These are phyloP conservation scores for Cyclophora albipunctata DNA, from an alignment of 2,888 invertebrate genomes.

Conservation along the genomic window DNA sequence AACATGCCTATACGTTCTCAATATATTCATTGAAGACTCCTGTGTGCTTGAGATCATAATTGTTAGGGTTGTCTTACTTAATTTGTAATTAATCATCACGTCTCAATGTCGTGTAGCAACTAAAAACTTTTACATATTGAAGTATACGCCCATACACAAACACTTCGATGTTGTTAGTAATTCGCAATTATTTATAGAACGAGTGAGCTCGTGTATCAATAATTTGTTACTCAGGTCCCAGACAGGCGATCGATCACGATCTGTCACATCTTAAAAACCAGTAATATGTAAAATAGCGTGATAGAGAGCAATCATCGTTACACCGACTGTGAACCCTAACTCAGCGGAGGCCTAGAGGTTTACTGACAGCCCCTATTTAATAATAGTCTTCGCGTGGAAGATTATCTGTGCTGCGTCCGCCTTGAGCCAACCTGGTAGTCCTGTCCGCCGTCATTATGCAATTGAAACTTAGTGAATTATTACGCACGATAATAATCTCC, in stretches of 20 bases:
- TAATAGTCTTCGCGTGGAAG: conserved; percentile 59
- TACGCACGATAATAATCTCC: conserved; percentile 71
- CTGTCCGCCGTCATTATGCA: conserved; percentile 71
- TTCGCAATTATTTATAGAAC: too few species aligned
- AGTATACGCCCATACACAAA: too few species aligned
- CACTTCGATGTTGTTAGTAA: too few species aligned
- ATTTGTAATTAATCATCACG: too few species aligned
- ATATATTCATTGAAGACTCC: conserved; percentile 9
- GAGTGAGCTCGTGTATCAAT: too few species aligned
- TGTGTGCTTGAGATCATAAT: conserved; percentile 1
- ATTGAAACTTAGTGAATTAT: conserved; percentile 76
- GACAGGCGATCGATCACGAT: conserved; percentile 12
- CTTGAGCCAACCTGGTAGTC: conserved; percentile 59
- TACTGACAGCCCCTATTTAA: conserved; percentile 66
- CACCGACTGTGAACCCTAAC: conserved; percentile 9
- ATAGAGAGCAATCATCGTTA: conserved; percentile 11
- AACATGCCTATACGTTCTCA: neutral
- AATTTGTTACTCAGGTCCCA: neutral
- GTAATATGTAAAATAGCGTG: conserved; percentile 9
- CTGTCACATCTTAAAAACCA: conserved; percentile 11
- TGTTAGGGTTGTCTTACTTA: too few species aligned
- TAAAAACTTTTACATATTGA: too few species aligned
- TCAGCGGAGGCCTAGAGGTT: conserved; percentile 36
- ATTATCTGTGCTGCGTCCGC: conserved; percentile 63
- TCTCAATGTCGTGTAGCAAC: too few species aligned